These are phyloP conservation scores for Chunga burmeisteri DNA, from an alignment of 2,113 vertebrate species.

Conservation along the genomic window DNA sequence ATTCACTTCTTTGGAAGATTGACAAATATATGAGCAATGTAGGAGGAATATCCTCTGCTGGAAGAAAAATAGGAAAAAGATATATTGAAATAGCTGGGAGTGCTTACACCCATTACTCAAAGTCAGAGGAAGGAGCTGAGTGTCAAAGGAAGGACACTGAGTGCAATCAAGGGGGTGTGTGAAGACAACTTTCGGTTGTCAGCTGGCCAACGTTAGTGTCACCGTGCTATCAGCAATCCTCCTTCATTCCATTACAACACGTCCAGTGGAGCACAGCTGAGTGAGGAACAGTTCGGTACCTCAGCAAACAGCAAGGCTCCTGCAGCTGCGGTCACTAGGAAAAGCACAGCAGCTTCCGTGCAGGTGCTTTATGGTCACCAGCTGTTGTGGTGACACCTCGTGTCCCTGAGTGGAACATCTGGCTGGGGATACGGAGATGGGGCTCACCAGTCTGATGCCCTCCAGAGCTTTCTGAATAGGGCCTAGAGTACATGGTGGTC, in stretches of 20 bases:
- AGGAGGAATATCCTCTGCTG: neutral
- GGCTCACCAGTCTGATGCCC: neutral
- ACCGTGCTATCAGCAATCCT: neutral
- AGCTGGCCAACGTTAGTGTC: neutral
- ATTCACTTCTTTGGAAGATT: neutral
- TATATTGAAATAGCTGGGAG: neutral
- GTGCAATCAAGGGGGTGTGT: neutral
- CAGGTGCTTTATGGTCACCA: neutral
- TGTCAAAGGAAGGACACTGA: slow-evolving; percentile 10
- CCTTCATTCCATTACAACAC: neutral
- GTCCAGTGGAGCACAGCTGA: neutral
- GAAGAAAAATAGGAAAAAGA: neutral
- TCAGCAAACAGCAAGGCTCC: neutral
- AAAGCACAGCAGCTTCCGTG: neutral
- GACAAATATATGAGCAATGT: neutral
- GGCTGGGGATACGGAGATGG: neutral
- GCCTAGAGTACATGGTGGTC: neutral
- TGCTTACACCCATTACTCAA: neutral
- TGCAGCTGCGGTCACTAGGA: neutral
- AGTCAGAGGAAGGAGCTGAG: slow-evolving; percentile 8
- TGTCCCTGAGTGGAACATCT: neutral
- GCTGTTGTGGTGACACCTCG: neutral
- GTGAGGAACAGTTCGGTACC: neutral
- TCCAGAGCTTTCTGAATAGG: accelerated
- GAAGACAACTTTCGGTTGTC: neutral